Base-by-base conservation (phyloP, 2,888 invertebrate species). In the Cryptophagus acutangulus region DNA sequence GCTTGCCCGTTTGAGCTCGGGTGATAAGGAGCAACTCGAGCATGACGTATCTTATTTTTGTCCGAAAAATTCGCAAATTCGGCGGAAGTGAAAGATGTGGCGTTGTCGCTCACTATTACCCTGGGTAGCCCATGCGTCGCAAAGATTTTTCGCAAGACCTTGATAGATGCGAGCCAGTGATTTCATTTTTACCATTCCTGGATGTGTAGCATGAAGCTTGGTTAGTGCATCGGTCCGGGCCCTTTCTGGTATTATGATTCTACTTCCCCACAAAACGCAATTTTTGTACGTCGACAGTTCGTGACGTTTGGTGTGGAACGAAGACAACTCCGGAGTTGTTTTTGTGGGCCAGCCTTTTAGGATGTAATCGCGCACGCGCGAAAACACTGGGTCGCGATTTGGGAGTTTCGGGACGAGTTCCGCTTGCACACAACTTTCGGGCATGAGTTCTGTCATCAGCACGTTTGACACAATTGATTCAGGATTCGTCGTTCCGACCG, bases 41-140 rank as follows among this genome's bases (percentile, higher is more conserved):
- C 28, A 5, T 26, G 43, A 9, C 41, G 30, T 15, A 51, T 49
- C 8, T 26, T 33, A 26, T 43, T 43, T n/a, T 13, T 24, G n/a
- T 38, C 17, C 3, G 36, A 13, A 40, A 46, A 36, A 9, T 15
- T 14, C 26, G 47, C 17, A 24, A 52, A 49, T 31, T 49, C 41
- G 1, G 13, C 18, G n/a, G 47, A 49, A 6, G 43, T 42, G 36
- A 55, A 52, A 36, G 43, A 38, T 1, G 41, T 39, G 14, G 45
- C 50, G 31, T 53, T 54, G 30, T 54, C 46, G 8, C 29, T 33
- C 2, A 38, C 41, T 1, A 41, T 29, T 5, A 38, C 31, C 8
- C 35, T 29, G 1, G 38, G 44, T 31, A 38, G 25, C 4, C 54
- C 52, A 40, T 45, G 49, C 8, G 45, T 43, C 17, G 48, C 36